Base-by-base conservation (phyloP, 2,888 invertebrate genomes). In the Mythimna impura region DNA sequence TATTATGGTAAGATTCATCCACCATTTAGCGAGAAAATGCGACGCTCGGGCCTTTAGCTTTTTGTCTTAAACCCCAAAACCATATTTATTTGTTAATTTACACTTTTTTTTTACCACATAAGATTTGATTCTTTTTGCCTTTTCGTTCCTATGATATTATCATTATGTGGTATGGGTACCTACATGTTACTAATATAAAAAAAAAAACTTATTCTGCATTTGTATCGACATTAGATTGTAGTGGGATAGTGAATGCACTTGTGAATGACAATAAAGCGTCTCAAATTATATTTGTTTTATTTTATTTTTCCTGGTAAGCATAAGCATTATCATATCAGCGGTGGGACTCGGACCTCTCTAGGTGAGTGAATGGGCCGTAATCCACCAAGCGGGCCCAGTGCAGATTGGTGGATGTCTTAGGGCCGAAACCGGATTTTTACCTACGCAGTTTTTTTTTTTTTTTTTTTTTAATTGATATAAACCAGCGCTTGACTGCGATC, bases 241-340 rank as follows among this genome's bases (percentile, higher is more conserved):
- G 91, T 81, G 83, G 83, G 83, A 86, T 93, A 93, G 94, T 87
- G 88, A 90, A 89, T 92, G 95, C 95, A 95, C 95, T 94, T 92
- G 95, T 96, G 96, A 94, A 95, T 94, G 96, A 96, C 96, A 96
- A 96, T 96, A 96, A 96, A 91, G 90, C 91, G 91, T 95, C 92
- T 91, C 87, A 90, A 91, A 89, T 83, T 78, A 82, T 76, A 57
- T 22, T 36, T 74, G 84, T 57, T 43, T 85, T 85, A 78, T 80
- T 47, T 88, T 57, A 30, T 0, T 30, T 30, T 30, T 30, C 30
- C 30, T 30, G 30, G 30, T 30, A 30, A 30, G 30, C 30, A 30
- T 30, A 30, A 30, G 30, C 30, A 30, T 30, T 30, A 30, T 30
- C 30, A 30, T 30, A 30, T 30, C 30, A 30, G 30, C 30, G 30